phyloP scores from a whole-genome alignment of 2,113 vertebrate species.

The Tricholaema leucomelas region DNA sequence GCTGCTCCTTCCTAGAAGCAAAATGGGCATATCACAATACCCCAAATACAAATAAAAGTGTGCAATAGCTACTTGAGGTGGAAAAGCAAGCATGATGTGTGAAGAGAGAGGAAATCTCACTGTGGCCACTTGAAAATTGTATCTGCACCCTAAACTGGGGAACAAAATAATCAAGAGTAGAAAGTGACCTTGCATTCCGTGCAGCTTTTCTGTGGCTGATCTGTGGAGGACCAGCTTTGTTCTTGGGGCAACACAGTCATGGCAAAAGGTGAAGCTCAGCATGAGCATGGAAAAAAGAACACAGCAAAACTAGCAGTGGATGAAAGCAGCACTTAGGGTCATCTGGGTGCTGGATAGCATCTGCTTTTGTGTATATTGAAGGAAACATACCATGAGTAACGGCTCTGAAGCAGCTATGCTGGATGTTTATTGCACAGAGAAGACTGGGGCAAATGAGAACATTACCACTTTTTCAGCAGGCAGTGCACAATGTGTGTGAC shows the following conservation, averaged over 20 bases:
- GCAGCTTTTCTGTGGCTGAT: not conserved
- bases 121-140: not conserved
- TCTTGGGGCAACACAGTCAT: not conserved
- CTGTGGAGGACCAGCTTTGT: not conserved
- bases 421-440: not conserved
- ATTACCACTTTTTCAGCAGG: not conserved
- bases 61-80: not conserved
- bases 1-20: not conserved
- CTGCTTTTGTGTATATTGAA: conserved; percentile 6
- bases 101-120: not conserved
- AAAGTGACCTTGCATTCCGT: not conserved
- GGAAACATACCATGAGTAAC: not conserved
- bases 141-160: not conserved
- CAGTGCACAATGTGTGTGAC: not conserved
- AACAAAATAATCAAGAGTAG: not conserved
- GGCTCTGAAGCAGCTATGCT: not conserved
- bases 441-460: not conserved
- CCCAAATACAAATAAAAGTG: not conserved
- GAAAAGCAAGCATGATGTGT: not conserved
- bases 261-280: not conserved
- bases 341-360: conserved; percentile 40
- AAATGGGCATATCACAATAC: not conserved
- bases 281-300: not conserved
- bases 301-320: not conserved
- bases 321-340: conserved; percentile 13